Conservation (phyloP, 2,113 vertebrate genomes). For the Ceratotherium simum region DNA sequence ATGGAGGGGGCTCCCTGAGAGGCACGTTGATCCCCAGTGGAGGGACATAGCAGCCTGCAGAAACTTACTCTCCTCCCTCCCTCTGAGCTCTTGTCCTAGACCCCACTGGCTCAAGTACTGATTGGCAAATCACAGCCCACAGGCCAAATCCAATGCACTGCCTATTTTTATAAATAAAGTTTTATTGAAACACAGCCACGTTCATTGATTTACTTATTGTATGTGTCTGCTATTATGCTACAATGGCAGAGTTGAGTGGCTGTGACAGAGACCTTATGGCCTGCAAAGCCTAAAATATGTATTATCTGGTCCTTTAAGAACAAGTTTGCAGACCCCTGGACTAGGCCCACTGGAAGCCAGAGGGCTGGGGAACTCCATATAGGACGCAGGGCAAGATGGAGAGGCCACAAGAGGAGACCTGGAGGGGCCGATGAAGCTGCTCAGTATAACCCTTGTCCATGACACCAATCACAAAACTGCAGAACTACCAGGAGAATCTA, state of each 20-base stretch:
- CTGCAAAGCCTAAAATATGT: background rate
- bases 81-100: background rate
- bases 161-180: background rate
- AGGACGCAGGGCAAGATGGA: too few species aligned
- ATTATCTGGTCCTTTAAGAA: background rate
- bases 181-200: background rate
- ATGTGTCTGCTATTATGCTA: background rate
- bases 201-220: background rate
- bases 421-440: background rate
- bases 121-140: background rate
- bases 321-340: background rate
- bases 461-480: background rate
- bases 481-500: background rate
- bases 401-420: accelerated
- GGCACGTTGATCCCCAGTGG: background rate
- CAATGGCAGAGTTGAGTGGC: background rate
- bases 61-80: background rate
- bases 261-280: background rate
- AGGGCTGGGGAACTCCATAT: accelerated
- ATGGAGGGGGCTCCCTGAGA: background rate
- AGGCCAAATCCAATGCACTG: background rate
- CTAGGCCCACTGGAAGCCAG: background rate
- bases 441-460: too few species aligned
- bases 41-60: background rate
- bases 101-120: background rate